Conservation (phyloP, 2,888 invertebrate genomes). For the Cyclophora punctaria region DNA sequence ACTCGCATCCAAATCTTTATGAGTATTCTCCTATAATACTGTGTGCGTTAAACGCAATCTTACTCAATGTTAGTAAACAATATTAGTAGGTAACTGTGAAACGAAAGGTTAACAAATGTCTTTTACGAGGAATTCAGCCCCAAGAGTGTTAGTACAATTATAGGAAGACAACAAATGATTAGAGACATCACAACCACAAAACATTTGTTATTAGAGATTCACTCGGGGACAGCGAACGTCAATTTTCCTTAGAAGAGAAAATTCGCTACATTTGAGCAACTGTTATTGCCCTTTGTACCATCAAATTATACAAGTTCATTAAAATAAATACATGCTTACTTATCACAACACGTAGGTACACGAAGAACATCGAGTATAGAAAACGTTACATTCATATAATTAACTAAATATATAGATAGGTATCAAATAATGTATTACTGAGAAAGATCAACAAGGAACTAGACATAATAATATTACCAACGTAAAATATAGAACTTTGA, state of each 20-base stretch:
- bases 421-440: conserved; percentile 41
- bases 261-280: conserved; percentile 35
- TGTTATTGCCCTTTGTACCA: conserved; percentile 56
- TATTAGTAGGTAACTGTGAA: conserved; percentile 36
- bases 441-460: conserved; percentile 61
- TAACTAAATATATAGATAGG: conserved; percentile 46
- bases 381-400: conserved; percentile 46
- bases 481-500: conserved; percentile 68
- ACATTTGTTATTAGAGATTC: conserved; percentile 40
- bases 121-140: conserved; percentile 70
- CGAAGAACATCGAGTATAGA: conserved; percentile 38
- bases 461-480: conserved; percentile 62
- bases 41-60: conserved; percentile 40
- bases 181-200: conserved; percentile 64
- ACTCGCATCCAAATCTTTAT: too few species aligned
- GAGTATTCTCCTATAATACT: conserved; percentile 25
- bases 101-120: conserved; percentile 59
- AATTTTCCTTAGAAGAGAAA: conserved; percentile 19
- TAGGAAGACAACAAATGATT: conserved; percentile 61
- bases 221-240: conserved; percentile 34
- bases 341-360: conserved; percentile 71
- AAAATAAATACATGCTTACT: conserved; percentile 50
- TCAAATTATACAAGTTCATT: conserved; percentile 47
- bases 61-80: conserved; percentile 9
- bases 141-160: conserved; percentile 49